Percentiles rank a stretch among this genome's conserved stretches.
Evolutionary conservation across 2,888 invertebrate genomes (phyloP).

Genomic region (Phymatocera aterrima): DNA sequence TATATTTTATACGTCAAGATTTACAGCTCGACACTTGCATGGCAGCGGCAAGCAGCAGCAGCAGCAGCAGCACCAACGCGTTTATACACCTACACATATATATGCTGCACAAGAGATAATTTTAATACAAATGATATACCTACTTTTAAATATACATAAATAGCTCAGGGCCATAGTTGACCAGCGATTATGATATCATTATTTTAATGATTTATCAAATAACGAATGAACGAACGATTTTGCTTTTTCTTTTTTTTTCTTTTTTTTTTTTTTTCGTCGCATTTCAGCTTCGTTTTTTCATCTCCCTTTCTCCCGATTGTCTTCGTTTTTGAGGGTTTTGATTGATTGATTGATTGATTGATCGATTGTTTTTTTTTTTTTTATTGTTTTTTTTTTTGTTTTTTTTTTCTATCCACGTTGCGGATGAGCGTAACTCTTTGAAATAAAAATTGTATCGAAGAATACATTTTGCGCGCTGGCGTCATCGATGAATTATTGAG

Average conservation of each 20-base stretch:
- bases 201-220: background rate
- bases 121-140: conserved; percentile 1
- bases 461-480: no score
- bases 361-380: background rate
- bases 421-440: no score
- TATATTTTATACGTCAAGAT: background rate
- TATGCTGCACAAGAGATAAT: conserved; percentile 7
- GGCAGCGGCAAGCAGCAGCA: background rate
- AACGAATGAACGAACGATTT: background rate
- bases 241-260: background rate
- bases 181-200: background rate
- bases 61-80: no score
- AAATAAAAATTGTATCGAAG: no score
- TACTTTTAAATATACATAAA: conserved; percentile 9
- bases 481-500: no score
- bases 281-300: no score
- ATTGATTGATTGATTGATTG: background rate
- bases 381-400: no score
- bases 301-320: no score
- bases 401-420: no score
- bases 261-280: background rate
- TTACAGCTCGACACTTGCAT: background rate
- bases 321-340: background rate
- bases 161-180: conserved; percentile 12
- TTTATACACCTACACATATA: background rate